These are phyloP conservation scores for Strigamia maritima DNA, from an alignment of 2,888 invertebrate species.

Conservation along the genomic window DNA sequence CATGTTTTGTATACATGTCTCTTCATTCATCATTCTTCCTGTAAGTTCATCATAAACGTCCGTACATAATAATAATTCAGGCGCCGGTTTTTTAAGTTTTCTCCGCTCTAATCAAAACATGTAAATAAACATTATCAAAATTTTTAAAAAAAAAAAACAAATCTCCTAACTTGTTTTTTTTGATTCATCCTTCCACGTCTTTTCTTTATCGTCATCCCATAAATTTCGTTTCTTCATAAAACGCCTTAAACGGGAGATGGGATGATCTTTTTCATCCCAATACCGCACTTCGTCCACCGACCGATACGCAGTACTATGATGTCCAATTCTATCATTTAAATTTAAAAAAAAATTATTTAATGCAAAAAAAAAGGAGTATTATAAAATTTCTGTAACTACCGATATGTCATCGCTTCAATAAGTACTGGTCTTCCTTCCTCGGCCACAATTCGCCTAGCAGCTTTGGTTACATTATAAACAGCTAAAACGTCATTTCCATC, in stretches of 20 bases:
- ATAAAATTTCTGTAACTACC: too few relatives aligned
- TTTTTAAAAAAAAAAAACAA: not conserved
- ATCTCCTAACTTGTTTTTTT: constrained; percentile 61
- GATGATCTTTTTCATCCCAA: constrained; percentile 81
- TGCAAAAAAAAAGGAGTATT: not conserved
- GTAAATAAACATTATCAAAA: not conserved
- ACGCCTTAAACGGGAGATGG: constrained; percentile 73
- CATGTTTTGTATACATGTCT: constrained; percentile 75
- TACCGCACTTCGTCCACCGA: constrained; percentile 73
- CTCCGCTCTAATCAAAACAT: constrained; percentile 73
- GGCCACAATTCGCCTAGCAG: constrained; percentile 70
- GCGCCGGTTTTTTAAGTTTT: constrained; percentile 78
- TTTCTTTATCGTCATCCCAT: constrained; percentile 77
- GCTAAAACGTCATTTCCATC: constrained; percentile 97
- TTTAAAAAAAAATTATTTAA: not conserved
- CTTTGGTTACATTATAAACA: constrained; percentile 81
- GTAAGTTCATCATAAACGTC: constrained; percentile 83
- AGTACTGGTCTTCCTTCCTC: constrained; percentile 80
- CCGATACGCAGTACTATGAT: constrained; percentile 97
- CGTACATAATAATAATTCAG: constrained; percentile 83
- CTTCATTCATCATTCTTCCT: constrained; percentile 78
- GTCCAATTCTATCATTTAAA: constrained; percentile 69
- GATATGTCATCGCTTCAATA: constrained; percentile 96
- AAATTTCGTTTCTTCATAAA: constrained; percentile 74
- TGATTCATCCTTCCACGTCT: constrained; percentile 64